Evolutionary conservation across 2,888 invertebrate species (phyloP).

Genomic region (Dermolepida albohirtum): DNA sequence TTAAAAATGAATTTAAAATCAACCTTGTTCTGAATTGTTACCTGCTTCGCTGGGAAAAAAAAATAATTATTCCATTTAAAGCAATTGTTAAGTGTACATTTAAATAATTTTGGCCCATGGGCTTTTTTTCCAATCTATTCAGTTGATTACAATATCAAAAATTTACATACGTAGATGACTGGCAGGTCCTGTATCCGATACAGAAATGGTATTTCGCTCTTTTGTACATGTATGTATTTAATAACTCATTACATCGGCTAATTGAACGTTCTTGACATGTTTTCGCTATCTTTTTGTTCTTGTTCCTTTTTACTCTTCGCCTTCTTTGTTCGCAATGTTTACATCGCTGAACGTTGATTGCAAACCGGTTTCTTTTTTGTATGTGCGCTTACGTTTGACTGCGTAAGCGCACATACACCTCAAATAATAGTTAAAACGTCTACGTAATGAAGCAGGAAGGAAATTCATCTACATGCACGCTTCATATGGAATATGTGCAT

Average conservation of each 20-base stretch:
- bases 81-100: no score
- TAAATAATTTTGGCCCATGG: no score
- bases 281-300: conserved; percentile 13
- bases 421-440: conserved; percentile 26
- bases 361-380: conserved; percentile 30
- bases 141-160: no score
- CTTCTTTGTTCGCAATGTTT: conserved; percentile 21
- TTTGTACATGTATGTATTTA: conserved; percentile 13
- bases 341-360: conserved; percentile 25
- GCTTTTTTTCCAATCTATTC: no score
- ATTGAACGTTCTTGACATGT: conserved; percentile 24
- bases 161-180: no score
- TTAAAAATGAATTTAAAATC: no score
- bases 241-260: conserved; percentile 25
- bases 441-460: conserved; percentile 20
- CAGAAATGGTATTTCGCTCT: background rate
- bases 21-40: no score
- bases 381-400: conserved; percentile 17
- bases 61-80: no score
- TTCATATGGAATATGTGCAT: conserved; percentile 5
- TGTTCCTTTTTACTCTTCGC: background rate
- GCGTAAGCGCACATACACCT: conserved; percentile 15
- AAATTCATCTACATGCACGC: conserved; percentile 17
- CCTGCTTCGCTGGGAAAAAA: no score
- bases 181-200: no score